phyloP scores from a whole-genome alignment of 2,888 invertebrate species.

The Caenorhabditis afra region DNA sequence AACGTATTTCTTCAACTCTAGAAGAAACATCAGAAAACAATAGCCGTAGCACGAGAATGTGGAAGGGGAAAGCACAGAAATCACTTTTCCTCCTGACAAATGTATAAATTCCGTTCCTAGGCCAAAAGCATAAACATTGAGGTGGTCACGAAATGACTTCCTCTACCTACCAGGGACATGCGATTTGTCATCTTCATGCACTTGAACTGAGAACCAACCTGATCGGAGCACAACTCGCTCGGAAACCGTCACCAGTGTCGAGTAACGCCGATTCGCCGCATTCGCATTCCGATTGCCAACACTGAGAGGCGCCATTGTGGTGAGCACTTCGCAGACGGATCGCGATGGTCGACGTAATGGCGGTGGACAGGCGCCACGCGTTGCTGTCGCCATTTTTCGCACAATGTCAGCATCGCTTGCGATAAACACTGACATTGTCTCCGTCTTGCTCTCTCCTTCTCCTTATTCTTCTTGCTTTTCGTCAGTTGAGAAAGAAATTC shows the following conservation, averaged over 20 bases:
- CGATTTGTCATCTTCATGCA: constrained; percentile 6
- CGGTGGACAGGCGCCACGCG: constrained; percentile 62
- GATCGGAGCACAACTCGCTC: constrained; percentile 48
- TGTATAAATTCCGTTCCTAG: constrained; percentile 24
- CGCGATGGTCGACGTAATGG: constrained; percentile 60
- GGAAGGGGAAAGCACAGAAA: neutral
- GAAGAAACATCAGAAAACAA: constrained; percentile 11
- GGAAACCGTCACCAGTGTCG: constrained; percentile 56
- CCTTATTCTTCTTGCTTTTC: neutral
- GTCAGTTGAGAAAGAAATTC: constrained; percentile 12
- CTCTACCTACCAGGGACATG: neutral
- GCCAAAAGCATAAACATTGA: constrained; percentile 17
- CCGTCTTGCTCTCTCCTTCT: no score
- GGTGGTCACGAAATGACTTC: constrained; percentile 20
- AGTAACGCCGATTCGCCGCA: constrained; percentile 43
- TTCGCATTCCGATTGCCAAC: constrained; percentile 43
- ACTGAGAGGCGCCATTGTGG: constrained; percentile 59
- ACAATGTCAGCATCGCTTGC: constrained; percentile 63
- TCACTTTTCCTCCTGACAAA: constrained; percentile 17
- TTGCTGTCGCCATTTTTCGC: constrained; percentile 63
- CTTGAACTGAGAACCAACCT: no score
- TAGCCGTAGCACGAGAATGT: neutral
- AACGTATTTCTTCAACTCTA: neutral
- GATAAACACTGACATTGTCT: constrained; percentile 63
- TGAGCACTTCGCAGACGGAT: constrained; percentile 62